Evolutionary conservation across 2,797 vertebrate species (phyloP), one percentile per base, ranked within the genome.

Genomic region (Chloroceryle inda): DNA sequence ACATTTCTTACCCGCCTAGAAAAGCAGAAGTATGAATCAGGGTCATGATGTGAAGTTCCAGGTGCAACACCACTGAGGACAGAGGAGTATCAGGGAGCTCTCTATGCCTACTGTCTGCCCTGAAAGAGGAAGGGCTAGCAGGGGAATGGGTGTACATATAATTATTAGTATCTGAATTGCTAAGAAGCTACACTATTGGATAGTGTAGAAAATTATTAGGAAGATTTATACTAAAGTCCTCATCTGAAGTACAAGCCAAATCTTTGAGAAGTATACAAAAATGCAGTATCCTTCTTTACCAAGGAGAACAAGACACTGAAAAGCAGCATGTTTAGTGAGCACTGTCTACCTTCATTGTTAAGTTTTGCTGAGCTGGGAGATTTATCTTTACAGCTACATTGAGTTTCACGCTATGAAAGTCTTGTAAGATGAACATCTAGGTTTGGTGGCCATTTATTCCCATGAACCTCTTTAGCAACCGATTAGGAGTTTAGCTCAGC

Each of bases 21-120:
- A 69, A 69, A 66, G 52, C 15, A 10, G 17, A 10, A 64, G 8
- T 27, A 8, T 33, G 50, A 33, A 49, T 49, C 20, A 35, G 40
- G 78, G 31, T 66, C n/a, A 8, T 0, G 2, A 27, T 64, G 33
- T 20, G 27, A 38, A 49, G 44, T 31, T 53, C 38, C 23, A 49
- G 17, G 27, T 49, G 26, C 31, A 38, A 3, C 35, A 29, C 6
- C 35, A 11, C 21, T 14, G 38, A 11, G n/a, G n/a, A 12, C 31
- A 13, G 31, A 12, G 29, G 20, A 13, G 3, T 7, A 2, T 2
- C 5, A 18, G 44, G 33, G 9, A 62, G 14, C n/a, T 52, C 55
- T 53, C 0, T 13, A 1, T 26, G 14, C 33, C 7, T 6, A 2
- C 18, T 14, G 7, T 35, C 31, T 78, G 33, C 33, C 31, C 3